A percentile compares a stretch with the other conserved stretches of the same genome.
Conservation (phyloP, 2,888 invertebrate genomes). For the Eupithecia insigniata region DNA sequence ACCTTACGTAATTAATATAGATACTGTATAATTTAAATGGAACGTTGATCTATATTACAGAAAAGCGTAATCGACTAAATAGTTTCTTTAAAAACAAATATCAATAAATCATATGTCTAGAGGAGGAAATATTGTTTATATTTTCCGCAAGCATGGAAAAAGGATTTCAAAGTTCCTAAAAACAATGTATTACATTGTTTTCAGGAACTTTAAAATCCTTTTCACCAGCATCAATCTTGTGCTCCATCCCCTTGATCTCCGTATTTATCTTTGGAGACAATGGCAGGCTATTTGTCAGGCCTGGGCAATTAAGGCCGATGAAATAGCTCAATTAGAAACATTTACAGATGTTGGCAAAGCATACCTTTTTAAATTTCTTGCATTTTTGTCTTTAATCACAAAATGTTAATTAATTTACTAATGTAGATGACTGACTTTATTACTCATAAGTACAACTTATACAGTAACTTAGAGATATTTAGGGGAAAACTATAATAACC, state of each 20-base stretch:
- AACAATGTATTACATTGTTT: conserved; percentile 16
- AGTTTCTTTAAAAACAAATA: neutral
- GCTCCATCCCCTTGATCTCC: conserved; percentile 58
- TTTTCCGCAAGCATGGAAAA: neutral
- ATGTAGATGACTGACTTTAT: too few relatives aligned
- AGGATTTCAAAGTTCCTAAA: too few relatives aligned
- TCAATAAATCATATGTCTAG: neutral
- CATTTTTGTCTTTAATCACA: neutral
- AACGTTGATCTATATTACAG: neutral
- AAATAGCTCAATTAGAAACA: conserved; percentile 42
- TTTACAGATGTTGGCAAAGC: conserved; percentile 23
- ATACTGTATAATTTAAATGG: neutral
- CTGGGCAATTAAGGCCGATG: conserved; percentile 43
- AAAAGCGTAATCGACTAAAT: neutral
- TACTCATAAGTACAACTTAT: too few relatives aligned
- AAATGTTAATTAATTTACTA: too few relatives aligned
- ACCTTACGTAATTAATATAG: neutral
- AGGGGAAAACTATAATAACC: too few relatives aligned
- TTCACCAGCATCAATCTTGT: conserved; percentile 74
- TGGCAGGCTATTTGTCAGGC: conserved; percentile 58
- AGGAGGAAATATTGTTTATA: neutral
- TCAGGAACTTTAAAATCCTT: conserved; percentile 79
- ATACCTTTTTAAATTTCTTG: neutral
- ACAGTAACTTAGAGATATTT: too few relatives aligned
- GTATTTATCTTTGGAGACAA: conserved; percentile 62